Evolutionary conservation across 2,113 vertebrate genomes (phyloP), one percentile per base, ranked within the genome.

Genomic region (Lepus timidus): DNA sequence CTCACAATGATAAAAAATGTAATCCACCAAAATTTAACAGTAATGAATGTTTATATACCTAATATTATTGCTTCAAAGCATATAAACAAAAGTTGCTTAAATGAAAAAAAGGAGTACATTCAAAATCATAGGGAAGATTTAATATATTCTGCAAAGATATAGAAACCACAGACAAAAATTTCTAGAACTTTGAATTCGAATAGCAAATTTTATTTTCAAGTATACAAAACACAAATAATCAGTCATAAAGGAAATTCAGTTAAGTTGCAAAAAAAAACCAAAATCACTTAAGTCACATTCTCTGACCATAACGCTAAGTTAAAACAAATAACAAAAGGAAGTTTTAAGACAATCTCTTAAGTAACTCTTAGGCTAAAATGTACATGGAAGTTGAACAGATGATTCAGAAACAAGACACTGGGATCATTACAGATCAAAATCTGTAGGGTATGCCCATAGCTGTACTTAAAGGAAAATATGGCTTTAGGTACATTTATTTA

Each of bases 121-220:
- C 27, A 64, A 87, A 79, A 85, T 85, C 65, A 79, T 8, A 85
- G 25, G 78, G 31, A 85, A 29, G 25, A 90, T 79, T 78, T 71
- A 90, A 20, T 6, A 71, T 22, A 64, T 3, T 13, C 9, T 76
- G 52, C 80, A 84, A 22, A 82, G 70, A 78, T 3, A 9, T 16
- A 76, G 33, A 83, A 52, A 55, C 14, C 19, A 65, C 67, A 52
- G 67, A 93, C 67, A 82, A 88, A 55, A 93, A 74, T 3, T 58
- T 27, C 52, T 9, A 88, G 44, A 85, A 79, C n/a, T 79, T 16
- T 79, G 13, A 71, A 90, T 9, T 22, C 9, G 36, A 74, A 61
- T 9, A 85, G 49, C 13, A 87, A 67, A 61, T 76, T 49, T 61
- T 68, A 83, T 88, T 85, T 79, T 90, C 49, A 93, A 87, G n/a